phyloP scores from a whole-genome alignment of 2,797 vertebrate genomes.

The Gallinago stenura region DNA sequence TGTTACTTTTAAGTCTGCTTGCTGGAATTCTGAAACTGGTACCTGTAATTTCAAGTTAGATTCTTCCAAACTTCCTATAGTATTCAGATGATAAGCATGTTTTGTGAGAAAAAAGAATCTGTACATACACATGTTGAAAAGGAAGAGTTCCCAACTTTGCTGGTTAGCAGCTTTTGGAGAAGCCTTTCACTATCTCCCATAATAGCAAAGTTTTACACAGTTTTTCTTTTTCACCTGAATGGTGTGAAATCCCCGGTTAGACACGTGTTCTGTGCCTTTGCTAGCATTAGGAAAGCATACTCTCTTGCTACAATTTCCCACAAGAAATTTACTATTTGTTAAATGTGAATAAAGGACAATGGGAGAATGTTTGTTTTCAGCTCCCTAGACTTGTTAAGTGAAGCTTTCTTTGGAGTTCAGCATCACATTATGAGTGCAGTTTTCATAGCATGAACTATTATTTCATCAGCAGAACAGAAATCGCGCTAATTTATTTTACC shows the following conservation, averaged over 20 bases:
- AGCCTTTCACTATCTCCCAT: not conserved
- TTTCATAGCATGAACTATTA: conserved; percentile 44
- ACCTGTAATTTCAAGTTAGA: not conserved
- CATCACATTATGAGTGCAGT: conserved; percentile 57
- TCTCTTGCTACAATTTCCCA: not conserved
- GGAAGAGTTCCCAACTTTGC: not conserved
- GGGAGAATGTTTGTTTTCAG: conserved; percentile 30
- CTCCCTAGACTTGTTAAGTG: not conserved
- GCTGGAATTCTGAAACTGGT: not conserved
- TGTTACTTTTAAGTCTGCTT: not conserved
- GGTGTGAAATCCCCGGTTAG: not conserved
- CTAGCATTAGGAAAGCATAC: not conserved
- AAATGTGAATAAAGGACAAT: conserved; percentile 8
- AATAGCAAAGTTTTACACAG: not conserved
- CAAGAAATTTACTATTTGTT: conserved; percentile 29
- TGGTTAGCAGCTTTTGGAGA: not conserved
- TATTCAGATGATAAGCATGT: not conserved
- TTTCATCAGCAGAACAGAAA: conserved; percentile 34
- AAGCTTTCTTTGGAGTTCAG: conserved; percentile 49
- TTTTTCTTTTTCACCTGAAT: not conserved
- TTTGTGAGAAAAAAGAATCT: not conserved
- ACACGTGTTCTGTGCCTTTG: not conserved
- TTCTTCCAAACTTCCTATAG: not conserved
- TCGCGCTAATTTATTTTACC: conserved; percentile 44
- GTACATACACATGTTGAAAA: not conserved